Conservation (phyloP, 2,888 invertebrate genomes). For the Acleris emargana region DNA sequence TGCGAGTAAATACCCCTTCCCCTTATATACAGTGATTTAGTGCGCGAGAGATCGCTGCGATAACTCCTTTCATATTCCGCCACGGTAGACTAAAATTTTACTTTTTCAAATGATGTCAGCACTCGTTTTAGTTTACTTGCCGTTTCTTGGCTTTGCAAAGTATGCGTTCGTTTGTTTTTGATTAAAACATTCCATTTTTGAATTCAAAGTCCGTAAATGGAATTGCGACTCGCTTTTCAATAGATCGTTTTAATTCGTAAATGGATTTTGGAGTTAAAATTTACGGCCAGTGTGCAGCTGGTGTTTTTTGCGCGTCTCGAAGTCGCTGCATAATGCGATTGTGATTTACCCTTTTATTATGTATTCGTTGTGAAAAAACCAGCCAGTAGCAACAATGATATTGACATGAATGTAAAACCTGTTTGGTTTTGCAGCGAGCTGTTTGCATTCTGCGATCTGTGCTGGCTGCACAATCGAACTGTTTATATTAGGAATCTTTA, state of each 20-base stretch:
- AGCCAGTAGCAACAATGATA: conserved; percentile 39
- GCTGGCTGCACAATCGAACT: conserved; percentile 53
- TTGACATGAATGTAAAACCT: conserved; percentile 50
- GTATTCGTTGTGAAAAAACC: conserved; percentile 9
- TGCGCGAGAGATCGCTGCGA: conserved; percentile 81
- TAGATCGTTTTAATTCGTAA: conserved; percentile 33
- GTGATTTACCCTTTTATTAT: conserved; percentile 23
- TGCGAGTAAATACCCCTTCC: conserved; percentile 80
- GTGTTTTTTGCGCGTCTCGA: conserved; percentile 29
- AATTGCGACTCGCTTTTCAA: conserved; percentile 7
- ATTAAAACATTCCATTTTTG: conserved; percentile 48
- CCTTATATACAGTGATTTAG: conserved; percentile 82
- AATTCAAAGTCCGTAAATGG: conserved; percentile 43
- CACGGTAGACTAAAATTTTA: conserved; percentile 65
- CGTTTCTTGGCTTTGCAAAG: conserved; percentile 50
- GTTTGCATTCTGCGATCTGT: conserved; percentile 72
- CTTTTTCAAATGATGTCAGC: conserved; percentile 59
- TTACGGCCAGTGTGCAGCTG: conserved; percentile 35
- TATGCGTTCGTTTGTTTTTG: conserved; percentile 50
- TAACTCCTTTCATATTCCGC: conserved; percentile 82
- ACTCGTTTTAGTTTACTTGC: conserved; percentile 47
- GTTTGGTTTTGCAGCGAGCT: conserved; percentile 63
- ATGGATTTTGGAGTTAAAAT: conserved; percentile 32
- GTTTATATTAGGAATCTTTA: conserved; percentile 52
- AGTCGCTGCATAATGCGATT: conserved; percentile 26